These are phyloP conservation scores for Cheiracanthium punctorium DNA, from an alignment of 2,888 invertebrate genomes.

Conservation along the genomic window DNA sequence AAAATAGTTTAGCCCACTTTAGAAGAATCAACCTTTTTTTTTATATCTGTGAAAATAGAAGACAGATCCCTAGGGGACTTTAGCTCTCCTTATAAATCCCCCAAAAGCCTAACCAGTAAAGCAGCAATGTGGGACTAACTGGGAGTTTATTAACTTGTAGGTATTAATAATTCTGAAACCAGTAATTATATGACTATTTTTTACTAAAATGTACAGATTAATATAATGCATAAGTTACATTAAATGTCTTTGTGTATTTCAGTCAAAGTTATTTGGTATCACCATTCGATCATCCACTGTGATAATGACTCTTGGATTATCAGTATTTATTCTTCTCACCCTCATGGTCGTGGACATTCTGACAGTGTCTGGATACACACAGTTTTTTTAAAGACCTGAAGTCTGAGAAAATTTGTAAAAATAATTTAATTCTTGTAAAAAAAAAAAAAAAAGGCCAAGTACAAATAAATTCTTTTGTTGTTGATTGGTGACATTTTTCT, in stretches of 20 bases:
- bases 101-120: too few species aligned
- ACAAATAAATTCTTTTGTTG: too few species aligned
- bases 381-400: slow-evolving; percentile 19
- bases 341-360: slow-evolving; percentile 60
- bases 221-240: background rate
- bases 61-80: too few species aligned
- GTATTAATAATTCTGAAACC: too few species aligned
- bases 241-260: background rate
- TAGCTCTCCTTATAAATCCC: too few species aligned
- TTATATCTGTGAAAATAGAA: too few species aligned
- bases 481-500: too few species aligned
- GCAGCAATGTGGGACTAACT: too few species aligned
- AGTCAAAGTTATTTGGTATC: slow-evolving; percentile 61
- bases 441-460: background rate
- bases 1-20: too few species aligned
- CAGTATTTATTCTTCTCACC: slow-evolving; percentile 60
- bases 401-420: background rate
- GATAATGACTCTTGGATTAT: slow-evolving; percentile 70
- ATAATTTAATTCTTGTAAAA: background rate
- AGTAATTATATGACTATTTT: too few species aligned
- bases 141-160: too few species aligned
- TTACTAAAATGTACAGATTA: background rate
- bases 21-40: too few species aligned
- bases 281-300: slow-evolving; percentile 51
- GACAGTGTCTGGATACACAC: slow-evolving; percentile 39